Percentiles rank a stretch among this genome's conserved stretches.
These are phyloP conservation scores for Lasius fuliginosus DNA, from an alignment of 2,888 invertebrate genomes.

Conservation along the genomic window DNA sequence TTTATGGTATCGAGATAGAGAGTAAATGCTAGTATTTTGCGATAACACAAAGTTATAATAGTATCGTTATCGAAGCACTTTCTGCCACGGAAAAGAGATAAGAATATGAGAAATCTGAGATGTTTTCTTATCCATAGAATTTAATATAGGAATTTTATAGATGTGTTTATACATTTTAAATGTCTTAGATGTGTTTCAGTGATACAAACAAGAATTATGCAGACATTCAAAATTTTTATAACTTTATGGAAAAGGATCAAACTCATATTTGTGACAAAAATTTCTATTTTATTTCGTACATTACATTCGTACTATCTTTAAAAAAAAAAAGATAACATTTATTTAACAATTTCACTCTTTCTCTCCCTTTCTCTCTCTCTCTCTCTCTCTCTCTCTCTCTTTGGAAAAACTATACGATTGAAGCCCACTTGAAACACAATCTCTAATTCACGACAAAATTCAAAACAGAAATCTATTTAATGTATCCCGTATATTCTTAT, in stretches of 20 bases:
- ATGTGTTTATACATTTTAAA: not conserved
- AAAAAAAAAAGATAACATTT: not conserved
- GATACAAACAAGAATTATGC: not conserved
- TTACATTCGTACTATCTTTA: not conserved
- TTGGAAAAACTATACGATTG: not conserved
- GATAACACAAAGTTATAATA: constrained; percentile 6
- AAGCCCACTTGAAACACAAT: no score
- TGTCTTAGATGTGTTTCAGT: not conserved
- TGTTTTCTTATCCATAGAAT: not conserved
- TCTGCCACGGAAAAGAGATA: not conserved
- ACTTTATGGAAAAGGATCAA: not conserved
- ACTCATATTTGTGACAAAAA: not conserved
- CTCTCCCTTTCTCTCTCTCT: no score
- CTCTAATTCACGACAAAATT: no score
- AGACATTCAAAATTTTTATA: not conserved
- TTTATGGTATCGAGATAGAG: not conserved
- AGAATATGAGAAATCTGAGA: not conserved
- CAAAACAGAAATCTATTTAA: no score
- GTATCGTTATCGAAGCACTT: not conserved
- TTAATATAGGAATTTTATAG: not conserved
- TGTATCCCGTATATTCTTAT: no score
- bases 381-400: no score
- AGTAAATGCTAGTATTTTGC: not conserved
- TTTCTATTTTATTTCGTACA: not conserved
- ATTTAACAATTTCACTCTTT: no score